phyloP scores from a whole-genome alignment of 2,113 vertebrate species.

The Thunnus maccoyii region DNA sequence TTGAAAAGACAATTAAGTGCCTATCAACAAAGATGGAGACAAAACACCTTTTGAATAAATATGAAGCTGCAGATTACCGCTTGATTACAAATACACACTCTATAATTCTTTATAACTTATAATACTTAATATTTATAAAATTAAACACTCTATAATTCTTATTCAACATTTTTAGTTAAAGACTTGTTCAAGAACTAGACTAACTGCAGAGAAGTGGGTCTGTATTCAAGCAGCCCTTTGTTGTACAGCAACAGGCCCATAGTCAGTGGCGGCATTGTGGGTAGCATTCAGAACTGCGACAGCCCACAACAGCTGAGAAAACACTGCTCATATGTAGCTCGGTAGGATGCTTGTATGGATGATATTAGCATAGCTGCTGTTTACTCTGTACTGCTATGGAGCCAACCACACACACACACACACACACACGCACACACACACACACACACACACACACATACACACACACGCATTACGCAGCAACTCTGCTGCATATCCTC shows the following conservation, averaged over 20 bases:
- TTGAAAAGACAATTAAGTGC: background rate
- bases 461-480: constrained; percentile 42
- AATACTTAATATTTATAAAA: too few species aligned
- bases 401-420: constrained; percentile 52
- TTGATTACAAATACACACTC: background rate
- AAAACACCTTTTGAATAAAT: background rate
- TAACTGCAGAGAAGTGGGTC: background rate
- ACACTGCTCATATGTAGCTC: constrained; percentile 68
- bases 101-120: too few species aligned
- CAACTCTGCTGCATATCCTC: constrained; percentile 55
- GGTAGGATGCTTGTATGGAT: constrained; percentile 58
- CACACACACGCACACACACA: constrained; percentile 45
- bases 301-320: constrained; percentile 77
- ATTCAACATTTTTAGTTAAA: constrained; percentile 7
- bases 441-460: too few species aligned
- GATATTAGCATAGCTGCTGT: constrained; percentile 77
- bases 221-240: constrained; percentile 51
- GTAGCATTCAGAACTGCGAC: constrained; percentile 43
- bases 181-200: background rate
- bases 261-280: constrained; percentile 55
- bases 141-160: too few species aligned
- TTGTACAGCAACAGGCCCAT: constrained; percentile 53
- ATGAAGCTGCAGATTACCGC: background rate
- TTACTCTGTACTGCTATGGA: constrained; percentile 70
- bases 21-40: background rate